phyloP scores from a whole-genome alignment of 2,113 vertebrate species.

The western clawed frog (Xenopus tropicalis) region UCB_Xtro_10.0 CM004445.2:76716001-76716500 shows the following conservation, averaged over 20 bases:
- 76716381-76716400: too few relatives aligned
- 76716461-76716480: too few relatives aligned
- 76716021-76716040: constrained; percentile 93
- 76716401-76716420: too few relatives aligned
- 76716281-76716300: too few relatives aligned
- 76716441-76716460: too few relatives aligned
- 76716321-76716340: too few relatives aligned
- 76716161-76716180: constrained; percentile 90
- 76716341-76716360: too few relatives aligned
- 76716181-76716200: constrained; percentile 97
- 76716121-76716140: constrained; percentile 84
- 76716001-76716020: too few relatives aligned
- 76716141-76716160: constrained; percentile 94
- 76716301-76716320: too few relatives aligned
- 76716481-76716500: too few relatives aligned
- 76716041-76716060: constrained; percentile 88
- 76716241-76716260: constrained; percentile 85
- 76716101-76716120: constrained; percentile 90
- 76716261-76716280: constrained; percentile 41
- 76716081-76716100: constrained; percentile 89
- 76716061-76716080: constrained; percentile 90
- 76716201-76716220: constrained; percentile 97
- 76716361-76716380: too few relatives aligned
- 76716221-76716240: constrained; percentile 98
- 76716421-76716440: too few relatives aligned